These are phyloP conservation scores for Brachionus koreanus DNA, from an alignment of 1,140 invertebrate species.

Conservation along the genomic window DNA sequence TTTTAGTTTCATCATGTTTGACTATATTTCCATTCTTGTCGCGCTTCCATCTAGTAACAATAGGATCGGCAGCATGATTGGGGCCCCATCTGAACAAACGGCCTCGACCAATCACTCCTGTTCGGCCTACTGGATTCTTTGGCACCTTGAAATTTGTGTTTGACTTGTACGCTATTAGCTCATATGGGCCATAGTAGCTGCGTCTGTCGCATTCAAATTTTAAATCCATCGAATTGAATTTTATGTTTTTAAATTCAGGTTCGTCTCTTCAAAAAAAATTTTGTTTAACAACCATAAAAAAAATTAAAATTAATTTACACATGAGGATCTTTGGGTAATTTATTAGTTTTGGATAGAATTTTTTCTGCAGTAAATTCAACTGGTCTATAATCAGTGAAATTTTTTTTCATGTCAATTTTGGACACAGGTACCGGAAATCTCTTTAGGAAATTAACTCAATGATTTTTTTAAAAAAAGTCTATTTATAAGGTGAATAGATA, in stretches of 20 bases:
- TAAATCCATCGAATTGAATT: conserved; percentile 76
- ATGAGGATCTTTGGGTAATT: conserved; percentile 3
- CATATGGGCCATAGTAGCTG: conserved; percentile 70
- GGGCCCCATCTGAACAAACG: conserved; percentile 79
- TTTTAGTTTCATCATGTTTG: conserved; percentile 63
- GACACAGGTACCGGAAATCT: background rate
- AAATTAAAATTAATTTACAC: background rate
- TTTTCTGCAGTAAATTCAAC: conserved; percentile 32
- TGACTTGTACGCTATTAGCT: conserved; percentile 31
- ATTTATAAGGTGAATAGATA: background rate
- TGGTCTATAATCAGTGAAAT: background rate
- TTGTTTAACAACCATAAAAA: background rate
- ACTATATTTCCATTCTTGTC: conserved; percentile 58
- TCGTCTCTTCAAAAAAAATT: conserved; percentile 45
- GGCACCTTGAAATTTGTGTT: background rate
- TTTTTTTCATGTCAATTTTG: background rate
- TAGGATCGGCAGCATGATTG: conserved; percentile 75
- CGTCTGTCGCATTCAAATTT: conserved; percentile 66
- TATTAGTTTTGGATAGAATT: conserved; percentile 2
- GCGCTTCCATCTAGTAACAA: conserved; percentile 67
- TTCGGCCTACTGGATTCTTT: conserved; percentile 72
- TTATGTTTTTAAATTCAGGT: conserved; percentile 49
- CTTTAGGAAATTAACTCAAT: background rate
- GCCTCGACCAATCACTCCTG: conserved; percentile 61
- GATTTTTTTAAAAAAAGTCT: background rate